Evolutionary conservation across 2,113 vertebrate genomes (phyloP).

Genomic region (Psittacula cyanocephala): DNA sequence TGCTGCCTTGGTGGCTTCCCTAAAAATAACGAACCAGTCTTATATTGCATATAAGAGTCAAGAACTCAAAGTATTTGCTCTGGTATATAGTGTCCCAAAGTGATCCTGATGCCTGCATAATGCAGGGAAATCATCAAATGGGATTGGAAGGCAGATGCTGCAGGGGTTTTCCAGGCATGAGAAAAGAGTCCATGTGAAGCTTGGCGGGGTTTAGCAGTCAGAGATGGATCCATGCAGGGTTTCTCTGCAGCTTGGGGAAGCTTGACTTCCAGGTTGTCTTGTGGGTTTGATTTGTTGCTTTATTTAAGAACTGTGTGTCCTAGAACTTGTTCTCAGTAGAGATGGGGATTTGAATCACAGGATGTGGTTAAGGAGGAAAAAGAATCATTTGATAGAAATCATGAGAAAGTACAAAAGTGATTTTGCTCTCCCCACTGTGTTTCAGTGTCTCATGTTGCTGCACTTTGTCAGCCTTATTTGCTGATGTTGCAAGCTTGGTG

Average conservation of each 20-base stretch:
- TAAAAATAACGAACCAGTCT: background rate
- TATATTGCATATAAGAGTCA: background rate
- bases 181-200: background rate
- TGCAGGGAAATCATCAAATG: background rate
- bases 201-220: background rate
- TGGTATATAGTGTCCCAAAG: background rate
- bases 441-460: background rate
- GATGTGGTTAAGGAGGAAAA: conserved; percentile 14
- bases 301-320: background rate
- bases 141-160: background rate
- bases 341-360: conserved; percentile 8
- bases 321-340: background rate
- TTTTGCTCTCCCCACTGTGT: background rate
- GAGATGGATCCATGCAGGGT: background rate
- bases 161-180: background rate
- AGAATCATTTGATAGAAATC: background rate
- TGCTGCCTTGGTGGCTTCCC: background rate
- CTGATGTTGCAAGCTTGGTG: background rate
- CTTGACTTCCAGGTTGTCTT: conserved; percentile 7
- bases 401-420: conserved; percentile 9
- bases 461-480: background rate
- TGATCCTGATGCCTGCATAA: background rate
- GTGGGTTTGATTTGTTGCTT: conserved; percentile 9
- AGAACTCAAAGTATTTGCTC: background rate
- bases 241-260: background rate